Evolutionary conservation across 2,113 vertebrate genomes (phyloP).

Genomic region (Pachyramphus minor): DNA sequence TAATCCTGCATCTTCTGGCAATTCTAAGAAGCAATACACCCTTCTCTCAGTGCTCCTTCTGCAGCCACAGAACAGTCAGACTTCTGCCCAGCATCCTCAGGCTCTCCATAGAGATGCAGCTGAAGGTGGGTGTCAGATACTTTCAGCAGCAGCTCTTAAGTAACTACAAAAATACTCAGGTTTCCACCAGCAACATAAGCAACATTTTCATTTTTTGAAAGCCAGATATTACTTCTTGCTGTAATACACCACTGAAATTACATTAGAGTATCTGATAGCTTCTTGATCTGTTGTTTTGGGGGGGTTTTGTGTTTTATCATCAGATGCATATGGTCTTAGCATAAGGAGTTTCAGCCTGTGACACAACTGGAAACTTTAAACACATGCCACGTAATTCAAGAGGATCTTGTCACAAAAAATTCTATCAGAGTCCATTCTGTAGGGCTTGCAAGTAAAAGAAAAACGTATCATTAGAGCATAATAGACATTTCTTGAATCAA

Average conservation of each 20-base stretch:
- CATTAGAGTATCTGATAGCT: background rate
- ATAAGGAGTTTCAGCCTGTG: background rate
- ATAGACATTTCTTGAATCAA: background rate
- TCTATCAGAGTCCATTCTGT: background rate
- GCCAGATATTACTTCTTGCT: background rate
- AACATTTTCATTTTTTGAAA: background rate
- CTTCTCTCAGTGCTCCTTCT: background rate
- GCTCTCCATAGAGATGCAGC: background rate
- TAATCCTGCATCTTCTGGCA: background rate
- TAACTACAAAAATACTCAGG: background rate
- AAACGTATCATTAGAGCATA: background rate
- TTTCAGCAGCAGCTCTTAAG: background rate
- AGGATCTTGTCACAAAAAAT: background rate
- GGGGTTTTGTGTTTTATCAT: background rate
- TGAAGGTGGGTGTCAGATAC: background rate
- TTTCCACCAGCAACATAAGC: background rate
- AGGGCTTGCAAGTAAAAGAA: background rate
- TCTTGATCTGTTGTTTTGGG: background rate
- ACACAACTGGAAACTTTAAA: background rate
- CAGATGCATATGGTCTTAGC: background rate
- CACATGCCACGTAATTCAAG: background rate
- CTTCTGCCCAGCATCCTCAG: background rate
- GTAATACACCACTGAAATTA: background rate
- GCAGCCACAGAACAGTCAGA: background rate
- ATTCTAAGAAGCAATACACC: background rate